Base-by-base conservation (phyloP, 1,140 invertebrate species). In the Drosophila hydei region DNA sequence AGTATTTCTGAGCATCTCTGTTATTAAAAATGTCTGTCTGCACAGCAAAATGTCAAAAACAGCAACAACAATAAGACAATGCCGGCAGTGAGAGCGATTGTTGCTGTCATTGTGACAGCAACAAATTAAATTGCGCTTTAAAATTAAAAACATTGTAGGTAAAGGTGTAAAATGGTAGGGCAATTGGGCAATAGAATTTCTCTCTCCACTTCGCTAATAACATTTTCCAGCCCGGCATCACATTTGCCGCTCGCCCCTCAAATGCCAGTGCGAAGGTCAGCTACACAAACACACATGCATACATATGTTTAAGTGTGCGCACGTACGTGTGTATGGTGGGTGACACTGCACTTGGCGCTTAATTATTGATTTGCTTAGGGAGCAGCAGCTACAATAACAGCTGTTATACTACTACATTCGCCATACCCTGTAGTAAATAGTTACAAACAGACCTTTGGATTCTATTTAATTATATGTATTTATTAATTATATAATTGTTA, bases 21-120 rank as follows among this genome's bases (percentile, higher is more conserved):
- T 75, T 77, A 87, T 81, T 80, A 81, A 85, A 87, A 77, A 85
- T 81, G 77, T 87, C 81, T 79, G 76, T 68, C 59, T 62, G 62
- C 21, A 12, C 14, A 30, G 25, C n/a, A 16, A 38, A 58, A 42
- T 33, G 30, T 47, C 36, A 21, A 47, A 45, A 45, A 47, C 1
- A 62, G 48, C 23, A 60, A 38, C 14, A 61, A 42, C 40, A 62
- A 47, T 16, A 71, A 71, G 14, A 51, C 21, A 40, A 67, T 9
- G 56, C 68, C 68, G 68, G 68, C 68, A 65, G 51, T 27, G 51
- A 45, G 47, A 52, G 58, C 38, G 18, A 60, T 14, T 42, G 45
- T 16, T 1, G 27, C 14, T 16, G 43, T 16, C 1, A 51, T 16
- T 18, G 11, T 12, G 25, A 51, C 48, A 61, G 64, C 65, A 69